Percentiles rank a stretch among this genome's conserved stretches.
phyloP scores from a whole-genome alignment of 1,140 invertebrate species.

The Bombus confusus region DNA sequence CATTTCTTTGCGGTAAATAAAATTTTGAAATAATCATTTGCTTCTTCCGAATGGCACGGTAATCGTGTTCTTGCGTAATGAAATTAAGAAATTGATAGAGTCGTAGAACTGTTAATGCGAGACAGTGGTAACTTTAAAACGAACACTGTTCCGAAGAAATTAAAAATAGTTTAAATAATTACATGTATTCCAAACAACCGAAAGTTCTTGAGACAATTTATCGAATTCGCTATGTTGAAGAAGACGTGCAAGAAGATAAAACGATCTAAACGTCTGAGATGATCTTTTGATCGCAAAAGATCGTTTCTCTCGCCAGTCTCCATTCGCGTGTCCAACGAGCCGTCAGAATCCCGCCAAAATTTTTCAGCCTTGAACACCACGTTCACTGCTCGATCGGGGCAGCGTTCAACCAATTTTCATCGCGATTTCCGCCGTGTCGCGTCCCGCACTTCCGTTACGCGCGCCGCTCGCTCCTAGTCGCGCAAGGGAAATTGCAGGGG shows the following conservation, averaged over 20 bases:
- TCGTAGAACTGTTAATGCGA: too few species aligned
- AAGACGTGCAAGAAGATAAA: too few species aligned
- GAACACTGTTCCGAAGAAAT: too few species aligned
- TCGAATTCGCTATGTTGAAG: too few species aligned
- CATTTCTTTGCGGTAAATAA: not conserved
- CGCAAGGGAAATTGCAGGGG: slow-evolving; percentile 66
- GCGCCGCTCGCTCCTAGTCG: slow-evolving; percentile 56
- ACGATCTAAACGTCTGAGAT: not conserved
- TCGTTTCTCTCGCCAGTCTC: too few species aligned
- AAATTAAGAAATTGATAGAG: not conserved
- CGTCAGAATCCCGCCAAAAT: not conserved
- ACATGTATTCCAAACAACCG: too few species aligned
- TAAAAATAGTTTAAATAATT: too few species aligned
- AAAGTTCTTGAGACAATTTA: too few species aligned
- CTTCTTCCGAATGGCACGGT: not conserved
- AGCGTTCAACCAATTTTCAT: slow-evolving; percentile 74
- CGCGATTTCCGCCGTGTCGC: slow-evolving; percentile 74
- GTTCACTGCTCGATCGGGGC: not conserved
- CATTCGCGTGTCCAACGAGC: not conserved
- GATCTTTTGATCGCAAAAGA: not conserved
- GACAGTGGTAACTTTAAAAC: too few species aligned
- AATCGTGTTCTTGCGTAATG: not conserved
- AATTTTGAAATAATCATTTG: not conserved
- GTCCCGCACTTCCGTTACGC: slow-evolving; percentile 58
- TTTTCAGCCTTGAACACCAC: not conserved